Conservation (phyloP, 1,140 invertebrate genomes). For the Solenopsis invicta region DNA sequence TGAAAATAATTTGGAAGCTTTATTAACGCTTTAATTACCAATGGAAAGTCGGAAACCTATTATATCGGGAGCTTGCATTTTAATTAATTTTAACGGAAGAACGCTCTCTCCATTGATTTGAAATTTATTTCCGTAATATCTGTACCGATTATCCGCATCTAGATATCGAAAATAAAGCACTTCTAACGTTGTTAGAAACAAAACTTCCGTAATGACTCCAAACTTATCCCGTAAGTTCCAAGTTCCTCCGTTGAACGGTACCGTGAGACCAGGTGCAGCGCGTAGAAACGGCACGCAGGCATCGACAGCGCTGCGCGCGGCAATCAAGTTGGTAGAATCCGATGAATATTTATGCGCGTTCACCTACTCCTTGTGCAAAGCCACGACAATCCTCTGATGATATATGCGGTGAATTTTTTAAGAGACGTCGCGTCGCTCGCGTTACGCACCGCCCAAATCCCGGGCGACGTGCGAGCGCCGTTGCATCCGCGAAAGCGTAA, state of each 20-base stretch:
- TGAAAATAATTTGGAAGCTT: not conserved
- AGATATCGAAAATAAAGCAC: not conserved
- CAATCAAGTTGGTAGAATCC: constrained; percentile 12
- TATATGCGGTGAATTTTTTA: constrained; percentile 59
- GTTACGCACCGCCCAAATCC: constrained; percentile 9
- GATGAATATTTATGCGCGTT: constrained; percentile 59
- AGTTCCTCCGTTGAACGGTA: constrained; percentile 22
- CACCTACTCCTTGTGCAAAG: constrained; percentile 31
- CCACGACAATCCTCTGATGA: constrained; percentile 49
- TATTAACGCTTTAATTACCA: not conserved
- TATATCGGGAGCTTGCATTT: not conserved
- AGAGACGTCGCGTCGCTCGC: constrained; percentile 31
- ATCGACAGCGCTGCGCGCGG: constrained; percentile 9
- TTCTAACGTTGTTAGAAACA: not conserved
- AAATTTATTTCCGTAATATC: not conserved
- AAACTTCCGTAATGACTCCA: not conserved
- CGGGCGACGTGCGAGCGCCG: not conserved
- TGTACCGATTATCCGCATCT: not conserved
- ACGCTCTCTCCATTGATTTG: not conserved
- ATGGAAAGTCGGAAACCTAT: not conserved
- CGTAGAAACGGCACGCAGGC: constrained; percentile 6
- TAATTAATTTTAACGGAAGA: not conserved
- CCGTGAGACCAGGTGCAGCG: not conserved
- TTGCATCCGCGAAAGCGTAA: constrained; percentile 15
- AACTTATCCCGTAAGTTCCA: not conserved